A percentile compares a stretch with the other conserved stretches of the same genome.
Evolutionary conservation across 2,888 invertebrate genomes (phyloP).

Genomic region (Hofmannophila pseudospretella): DNA sequence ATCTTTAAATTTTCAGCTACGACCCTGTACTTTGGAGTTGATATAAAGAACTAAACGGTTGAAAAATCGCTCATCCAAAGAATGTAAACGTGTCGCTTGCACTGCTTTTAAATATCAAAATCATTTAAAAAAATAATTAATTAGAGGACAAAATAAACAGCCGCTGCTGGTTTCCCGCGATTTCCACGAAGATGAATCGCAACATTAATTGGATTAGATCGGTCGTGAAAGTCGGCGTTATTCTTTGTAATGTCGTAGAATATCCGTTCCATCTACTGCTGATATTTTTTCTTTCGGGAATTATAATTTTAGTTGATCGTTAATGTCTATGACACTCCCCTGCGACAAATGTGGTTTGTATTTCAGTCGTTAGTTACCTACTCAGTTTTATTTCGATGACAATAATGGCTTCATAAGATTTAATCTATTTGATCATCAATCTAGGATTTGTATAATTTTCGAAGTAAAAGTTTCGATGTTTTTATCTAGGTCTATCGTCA

Average conservation of each 20-base stretch:
- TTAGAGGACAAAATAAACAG: not conserved
- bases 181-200: constrained; percentile 23
- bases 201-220: constrained; percentile 32
- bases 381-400: constrained; percentile 5
- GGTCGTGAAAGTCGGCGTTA: constrained; percentile 30
- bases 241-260: constrained; percentile 23
- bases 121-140: not conserved
- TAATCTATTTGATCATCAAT: too few relatives aligned
- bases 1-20: too few relatives aligned
- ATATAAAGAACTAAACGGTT: too few relatives aligned
- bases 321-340: constrained; percentile 11
- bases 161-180: constrained; percentile 1
- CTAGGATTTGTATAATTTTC: too few relatives aligned
- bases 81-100: too few relatives aligned
- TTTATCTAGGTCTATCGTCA: too few relatives aligned
- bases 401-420: constrained; percentile 3
- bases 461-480: too few relatives aligned
- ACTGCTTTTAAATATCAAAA: too few relatives aligned
- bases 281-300: constrained; percentile 14
- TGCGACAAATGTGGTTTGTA: constrained; percentile 6
- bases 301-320: constrained; percentile 18
- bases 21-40: too few relatives aligned
- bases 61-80: too few relatives aligned
- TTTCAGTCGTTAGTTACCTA: constrained; percentile 4
- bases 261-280: constrained; percentile 8